These are phyloP conservation scores for Lacanobia oleracea DNA, from an alignment of 2,888 invertebrate species.

Conservation along the genomic window DNA sequence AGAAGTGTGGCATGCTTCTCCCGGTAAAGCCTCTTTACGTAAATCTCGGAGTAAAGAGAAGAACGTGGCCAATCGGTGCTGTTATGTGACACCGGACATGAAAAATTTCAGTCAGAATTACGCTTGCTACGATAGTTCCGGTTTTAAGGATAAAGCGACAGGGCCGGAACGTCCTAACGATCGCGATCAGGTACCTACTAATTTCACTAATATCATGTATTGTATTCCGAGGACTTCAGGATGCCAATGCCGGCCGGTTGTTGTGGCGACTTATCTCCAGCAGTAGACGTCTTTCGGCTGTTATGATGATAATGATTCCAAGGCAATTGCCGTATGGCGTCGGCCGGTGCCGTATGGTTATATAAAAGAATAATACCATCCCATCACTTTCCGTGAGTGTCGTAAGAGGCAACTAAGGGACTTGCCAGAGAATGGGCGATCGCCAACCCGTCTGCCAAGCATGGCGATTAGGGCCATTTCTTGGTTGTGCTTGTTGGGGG, in stretches of 20 bases:
- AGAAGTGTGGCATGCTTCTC: slow-evolving; percentile 60
- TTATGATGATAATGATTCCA: background rate
- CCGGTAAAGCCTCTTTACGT: slow-evolving; percentile 35
- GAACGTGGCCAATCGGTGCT: slow-evolving; percentile 73
- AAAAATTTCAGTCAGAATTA: slow-evolving; percentile 70
- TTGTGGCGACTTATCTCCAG: too few relatives aligned
- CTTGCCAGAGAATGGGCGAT: too few relatives aligned
- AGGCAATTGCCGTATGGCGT: too few relatives aligned
- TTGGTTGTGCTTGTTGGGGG: too few relatives aligned
- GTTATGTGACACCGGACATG: slow-evolving; percentile 70
- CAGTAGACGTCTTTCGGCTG: too few relatives aligned
- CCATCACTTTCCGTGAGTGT: too few relatives aligned
- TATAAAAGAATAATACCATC: too few relatives aligned
- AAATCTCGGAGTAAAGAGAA: slow-evolving; percentile 55
- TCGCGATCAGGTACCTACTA: slow-evolving; percentile 18
- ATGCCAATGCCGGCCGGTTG: too few relatives aligned
- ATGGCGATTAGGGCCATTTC: too few relatives aligned
- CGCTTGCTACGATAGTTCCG: background rate
- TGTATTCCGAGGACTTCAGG: background rate
- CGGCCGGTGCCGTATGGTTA: too few relatives aligned
- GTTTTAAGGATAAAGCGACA: background rate
- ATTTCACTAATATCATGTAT: background rate
- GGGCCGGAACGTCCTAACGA: background rate
- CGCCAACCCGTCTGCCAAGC: too few relatives aligned
- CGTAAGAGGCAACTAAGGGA: too few relatives aligned